Conservation (phyloP, 1,140 invertebrate species). For the Thalassaphorura encarpata region DNA sequence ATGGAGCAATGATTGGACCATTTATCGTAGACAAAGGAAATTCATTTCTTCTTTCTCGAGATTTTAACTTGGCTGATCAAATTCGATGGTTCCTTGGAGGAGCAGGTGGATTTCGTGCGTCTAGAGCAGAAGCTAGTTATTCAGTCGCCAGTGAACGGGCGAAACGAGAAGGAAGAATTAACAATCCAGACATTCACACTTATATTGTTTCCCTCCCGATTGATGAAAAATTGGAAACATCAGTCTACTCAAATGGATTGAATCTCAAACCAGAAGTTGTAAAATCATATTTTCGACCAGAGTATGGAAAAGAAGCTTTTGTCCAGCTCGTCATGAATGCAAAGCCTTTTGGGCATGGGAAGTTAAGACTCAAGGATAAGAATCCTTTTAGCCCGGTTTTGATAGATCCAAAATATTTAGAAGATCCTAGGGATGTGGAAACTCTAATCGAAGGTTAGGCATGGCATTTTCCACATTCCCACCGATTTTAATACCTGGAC, state of each 20-base stretch:
- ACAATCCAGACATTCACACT: constrained; percentile 14
- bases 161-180: not conserved
- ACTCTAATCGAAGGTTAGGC: constrained; percentile 10
- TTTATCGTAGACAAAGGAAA: constrained; percentile 4
- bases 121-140: constrained; percentile 9
- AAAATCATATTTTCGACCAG: not conserved
- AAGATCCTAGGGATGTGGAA: constrained; percentile 19
- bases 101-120: not conserved
- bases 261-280: not conserved
- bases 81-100: not conserved
- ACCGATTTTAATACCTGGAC: too few species aligned
- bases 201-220: constrained; percentile 10
- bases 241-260: not conserved
- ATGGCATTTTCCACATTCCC: too few species aligned
- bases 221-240: not conserved
- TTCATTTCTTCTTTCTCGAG: not conserved
- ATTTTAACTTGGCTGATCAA: not conserved
- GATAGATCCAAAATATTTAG: constrained; percentile 16
- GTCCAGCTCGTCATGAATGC: not conserved
- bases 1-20: constrained; percentile 14
- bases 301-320: not conserved
- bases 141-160: constrained; percentile 6
- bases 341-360: too few species aligned
- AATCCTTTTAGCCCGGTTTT: not conserved
- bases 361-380: too few species aligned